phyloP scores from a whole-genome alignment of 2,888 invertebrate species.

The Hylaea fasciaria region DNA sequence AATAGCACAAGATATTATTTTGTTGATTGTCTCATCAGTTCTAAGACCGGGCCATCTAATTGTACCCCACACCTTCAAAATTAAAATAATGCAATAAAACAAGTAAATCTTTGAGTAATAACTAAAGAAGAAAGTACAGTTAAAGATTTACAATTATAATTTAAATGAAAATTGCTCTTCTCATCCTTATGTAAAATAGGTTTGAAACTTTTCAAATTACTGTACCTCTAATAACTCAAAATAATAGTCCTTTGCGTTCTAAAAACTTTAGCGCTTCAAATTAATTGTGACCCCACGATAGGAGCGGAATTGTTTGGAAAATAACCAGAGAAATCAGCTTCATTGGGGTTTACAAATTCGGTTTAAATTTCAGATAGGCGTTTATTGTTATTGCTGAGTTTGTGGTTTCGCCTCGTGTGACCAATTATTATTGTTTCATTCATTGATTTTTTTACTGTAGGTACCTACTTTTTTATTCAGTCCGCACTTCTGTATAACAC shows the following conservation, averaged over 20 bases:
- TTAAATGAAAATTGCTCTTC: constrained; percentile 28
- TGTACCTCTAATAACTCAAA: constrained; percentile 48
- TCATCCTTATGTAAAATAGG: constrained; percentile 35
- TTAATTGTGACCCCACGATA: constrained; percentile 41
- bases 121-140: not conserved
- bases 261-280: constrained; percentile 44
- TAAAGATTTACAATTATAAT: constrained; percentile 5
- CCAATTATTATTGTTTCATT: no score
- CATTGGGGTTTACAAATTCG: not conserved
- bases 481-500: no score
- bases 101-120: not conserved
- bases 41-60: no score
- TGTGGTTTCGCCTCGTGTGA: no score
- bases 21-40: no score
- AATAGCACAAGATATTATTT: no score
- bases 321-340: constrained; percentile 21
- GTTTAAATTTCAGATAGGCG: not conserved
- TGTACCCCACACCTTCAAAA: no score
- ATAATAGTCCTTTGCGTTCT: constrained; percentile 42
- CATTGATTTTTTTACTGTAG: not conserved
- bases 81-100: no score
- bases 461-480: no score
- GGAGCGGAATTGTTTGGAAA: constrained; percentile 40
- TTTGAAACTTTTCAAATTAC: constrained; percentile 51
- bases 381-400: not conserved